Evolutionary conservation across 1,140 invertebrate species (phyloP).

Genomic region (Halictus rubicundus): DNA sequence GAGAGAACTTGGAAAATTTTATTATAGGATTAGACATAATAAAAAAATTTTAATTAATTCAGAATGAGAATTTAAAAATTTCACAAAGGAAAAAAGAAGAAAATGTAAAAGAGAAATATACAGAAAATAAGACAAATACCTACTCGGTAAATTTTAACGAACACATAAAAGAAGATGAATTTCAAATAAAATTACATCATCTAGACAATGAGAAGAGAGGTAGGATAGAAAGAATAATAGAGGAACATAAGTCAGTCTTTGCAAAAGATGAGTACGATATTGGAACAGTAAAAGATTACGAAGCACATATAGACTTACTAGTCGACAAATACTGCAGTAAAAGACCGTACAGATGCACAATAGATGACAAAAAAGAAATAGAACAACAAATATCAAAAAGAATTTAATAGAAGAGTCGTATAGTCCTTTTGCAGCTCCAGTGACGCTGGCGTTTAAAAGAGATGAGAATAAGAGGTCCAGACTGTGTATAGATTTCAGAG

Average conservation of each 20-base stretch:
- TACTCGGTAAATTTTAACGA: no score
- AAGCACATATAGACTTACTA: constrained; percentile 21
- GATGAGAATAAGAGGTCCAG: background rate
- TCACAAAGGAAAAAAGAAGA: no score
- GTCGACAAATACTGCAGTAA: constrained; percentile 37
- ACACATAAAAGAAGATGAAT: no score
- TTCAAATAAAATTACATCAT: constrained; percentile 1
- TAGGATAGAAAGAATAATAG: constrained; percentile 21
- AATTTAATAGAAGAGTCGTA: constrained; percentile 23
- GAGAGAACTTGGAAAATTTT: no score
- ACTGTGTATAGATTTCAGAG: no score
- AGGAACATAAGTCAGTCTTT: constrained; percentile 25
- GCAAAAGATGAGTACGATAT: constrained; percentile 32
- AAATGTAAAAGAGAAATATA: no score
- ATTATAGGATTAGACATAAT: no score
- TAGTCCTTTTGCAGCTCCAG: constrained; percentile 25
- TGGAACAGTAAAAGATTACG: constrained; percentile 13
- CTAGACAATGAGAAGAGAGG: constrained; percentile 6
- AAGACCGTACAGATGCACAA: constrained; percentile 34
- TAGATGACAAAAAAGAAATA: constrained; percentile 33
- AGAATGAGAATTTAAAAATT: no score
- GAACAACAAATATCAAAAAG: background rate
- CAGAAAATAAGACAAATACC: no score
- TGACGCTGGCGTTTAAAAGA: background rate
- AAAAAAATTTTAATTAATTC: no score